Conservation (phyloP, 2,113 vertebrate species). For the Sinocyclocheilus grahami region DNA sequence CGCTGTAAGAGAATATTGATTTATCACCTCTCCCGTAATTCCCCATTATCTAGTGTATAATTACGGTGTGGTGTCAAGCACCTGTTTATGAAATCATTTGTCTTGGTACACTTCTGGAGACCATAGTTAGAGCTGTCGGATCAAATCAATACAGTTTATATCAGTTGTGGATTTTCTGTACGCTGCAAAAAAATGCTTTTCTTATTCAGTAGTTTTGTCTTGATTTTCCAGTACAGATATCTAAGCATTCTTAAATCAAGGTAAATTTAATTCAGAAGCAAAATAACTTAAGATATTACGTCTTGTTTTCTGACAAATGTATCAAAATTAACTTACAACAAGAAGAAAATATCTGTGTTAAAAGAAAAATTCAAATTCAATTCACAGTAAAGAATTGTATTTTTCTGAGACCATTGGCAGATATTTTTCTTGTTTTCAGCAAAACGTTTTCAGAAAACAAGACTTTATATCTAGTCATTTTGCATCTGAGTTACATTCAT, state of each 20-base stretch:
- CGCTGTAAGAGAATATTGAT: conserved; percentile 15
- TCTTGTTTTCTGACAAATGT: no score
- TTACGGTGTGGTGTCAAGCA: conserved; percentile 4
- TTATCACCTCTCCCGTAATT: not conserved
- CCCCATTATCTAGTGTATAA: conserved; percentile 13
- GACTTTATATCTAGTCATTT: no score
- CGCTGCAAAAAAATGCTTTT: no score
- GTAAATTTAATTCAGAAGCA: not conserved
- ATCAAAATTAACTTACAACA: no score
- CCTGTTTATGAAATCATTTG: not conserved
- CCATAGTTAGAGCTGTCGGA: not conserved
- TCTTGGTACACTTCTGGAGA: not conserved
- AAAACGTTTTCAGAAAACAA: no score
- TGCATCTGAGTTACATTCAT: no score
- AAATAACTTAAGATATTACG: not conserved
- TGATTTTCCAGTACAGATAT: not conserved
- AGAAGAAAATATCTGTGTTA: no score
- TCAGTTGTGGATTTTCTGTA: not conserved
- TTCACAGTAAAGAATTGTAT: no score
- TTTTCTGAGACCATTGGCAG: no score
- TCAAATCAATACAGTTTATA: not conserved
- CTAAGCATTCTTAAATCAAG: not conserved
- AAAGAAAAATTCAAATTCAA: no score
- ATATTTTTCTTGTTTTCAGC: no score
- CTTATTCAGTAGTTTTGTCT: no score